These are phyloP conservation scores for Orchesella flavescens DNA, from an alignment of 2,888 invertebrate genomes.

Conservation along the genomic window DNA sequence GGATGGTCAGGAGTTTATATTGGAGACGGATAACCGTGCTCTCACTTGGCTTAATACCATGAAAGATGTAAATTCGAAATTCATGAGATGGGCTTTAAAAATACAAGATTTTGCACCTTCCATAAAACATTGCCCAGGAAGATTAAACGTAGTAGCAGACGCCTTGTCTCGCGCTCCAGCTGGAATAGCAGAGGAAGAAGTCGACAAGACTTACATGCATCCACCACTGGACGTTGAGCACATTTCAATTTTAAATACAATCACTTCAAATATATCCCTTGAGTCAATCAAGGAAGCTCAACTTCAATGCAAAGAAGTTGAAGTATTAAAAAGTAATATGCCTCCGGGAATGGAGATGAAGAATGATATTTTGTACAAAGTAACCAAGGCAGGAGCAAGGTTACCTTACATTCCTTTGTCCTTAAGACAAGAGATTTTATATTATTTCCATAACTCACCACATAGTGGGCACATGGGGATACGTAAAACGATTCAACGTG, in stretches of 20 bases:
- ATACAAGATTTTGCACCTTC: constrained; percentile 47
- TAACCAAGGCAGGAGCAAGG: not conserved
- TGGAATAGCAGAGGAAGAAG: constrained; percentile 12
- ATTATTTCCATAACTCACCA: constrained; percentile 6
- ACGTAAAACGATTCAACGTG: too few species aligned
- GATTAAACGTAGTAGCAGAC: constrained; percentile 1
- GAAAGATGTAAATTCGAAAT: constrained; percentile 40
- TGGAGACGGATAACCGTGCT: constrained; percentile 67
- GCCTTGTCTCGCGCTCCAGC: constrained; percentile 20
- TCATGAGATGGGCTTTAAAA: constrained; percentile 59
- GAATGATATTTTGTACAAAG: constrained; percentile 6
- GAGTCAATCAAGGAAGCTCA: not conserved
- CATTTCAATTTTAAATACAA: not conserved
- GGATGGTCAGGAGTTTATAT: constrained; percentile 59
- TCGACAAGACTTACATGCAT: not conserved
- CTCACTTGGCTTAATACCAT: constrained; percentile 56
- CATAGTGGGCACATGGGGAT: too few species aligned
- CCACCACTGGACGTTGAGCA: too few species aligned
- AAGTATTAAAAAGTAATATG: not conserved
- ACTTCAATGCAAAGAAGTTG: not conserved
- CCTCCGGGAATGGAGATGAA: not conserved
- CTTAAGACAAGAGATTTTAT: not conserved
- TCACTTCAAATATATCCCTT: not conserved
- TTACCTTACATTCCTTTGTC: not conserved
- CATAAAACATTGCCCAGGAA: not conserved